These are phyloP conservation scores for Sialis lutaria DNA, from an alignment of 2,888 invertebrate species.

Conservation along the genomic window DNA sequence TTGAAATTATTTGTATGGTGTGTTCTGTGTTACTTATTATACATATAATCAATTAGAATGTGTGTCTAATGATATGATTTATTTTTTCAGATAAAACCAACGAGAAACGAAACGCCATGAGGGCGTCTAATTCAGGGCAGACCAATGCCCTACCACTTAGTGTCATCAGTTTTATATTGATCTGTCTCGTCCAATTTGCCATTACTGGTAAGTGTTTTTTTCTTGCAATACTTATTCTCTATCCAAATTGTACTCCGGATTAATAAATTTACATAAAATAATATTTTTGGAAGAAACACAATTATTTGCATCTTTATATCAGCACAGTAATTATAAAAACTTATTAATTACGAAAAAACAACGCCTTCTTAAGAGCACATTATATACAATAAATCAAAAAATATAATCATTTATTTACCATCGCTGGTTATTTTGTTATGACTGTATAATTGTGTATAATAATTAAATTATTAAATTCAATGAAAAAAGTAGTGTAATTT, in stretches of 20 bases:
- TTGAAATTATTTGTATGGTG: too few relatives aligned
- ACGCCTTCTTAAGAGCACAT: neutral
- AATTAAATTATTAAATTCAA: too few relatives aligned
- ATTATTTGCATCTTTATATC: neutral
- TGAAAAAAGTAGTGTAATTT: too few relatives aligned
- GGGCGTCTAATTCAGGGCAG: slow-evolving; percentile 32
- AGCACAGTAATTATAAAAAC: too few relatives aligned
- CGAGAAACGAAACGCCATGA: slow-evolving; percentile 29
- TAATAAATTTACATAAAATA: neutral
- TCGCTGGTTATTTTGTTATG: too few relatives aligned
- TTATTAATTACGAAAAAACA: too few relatives aligned
- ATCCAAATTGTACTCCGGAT: neutral
- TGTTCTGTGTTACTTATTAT: too few relatives aligned
- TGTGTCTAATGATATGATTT: too few relatives aligned
- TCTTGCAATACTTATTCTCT: neutral
- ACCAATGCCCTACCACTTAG: slow-evolving; percentile 21
- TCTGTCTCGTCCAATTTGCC: slow-evolving; percentile 12
- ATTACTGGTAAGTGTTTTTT: slow-evolving; percentile 20
- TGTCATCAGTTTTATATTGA: slow-evolving; percentile 11
- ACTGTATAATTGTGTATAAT: too few relatives aligned
- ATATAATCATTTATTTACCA: too few relatives aligned
- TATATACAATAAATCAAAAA: neutral
- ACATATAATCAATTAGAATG: too few relatives aligned
- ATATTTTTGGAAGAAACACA: neutral
- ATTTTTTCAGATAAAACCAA: slow-evolving; percentile 17